Evolutionary conservation across 2,888 invertebrate genomes (phyloP).

Genomic region (Melanchra persicariae): DNA sequence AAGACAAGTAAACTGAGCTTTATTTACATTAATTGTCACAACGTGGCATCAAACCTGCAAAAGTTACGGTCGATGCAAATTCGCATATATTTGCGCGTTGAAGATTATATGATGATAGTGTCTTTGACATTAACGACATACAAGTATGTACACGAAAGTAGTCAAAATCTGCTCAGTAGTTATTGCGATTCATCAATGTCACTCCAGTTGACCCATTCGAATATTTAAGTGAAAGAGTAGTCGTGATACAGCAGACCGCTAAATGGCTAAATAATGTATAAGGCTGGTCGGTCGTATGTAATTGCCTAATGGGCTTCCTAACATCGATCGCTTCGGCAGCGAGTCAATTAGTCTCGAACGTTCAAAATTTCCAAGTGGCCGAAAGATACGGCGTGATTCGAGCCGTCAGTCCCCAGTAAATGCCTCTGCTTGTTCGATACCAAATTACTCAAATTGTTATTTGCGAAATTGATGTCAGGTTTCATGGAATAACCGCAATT

Average conservation of each 20-base stretch:
- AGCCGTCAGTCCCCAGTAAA: constrained; percentile 48
- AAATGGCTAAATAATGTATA: constrained; percentile 44
- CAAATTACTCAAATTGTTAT: constrained; percentile 78
- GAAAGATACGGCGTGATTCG: constrained; percentile 61
- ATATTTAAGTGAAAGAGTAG: constrained; percentile 42
- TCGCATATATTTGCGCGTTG: too few relatives aligned
- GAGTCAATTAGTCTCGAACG: constrained; percentile 62
- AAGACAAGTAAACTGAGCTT: constrained; percentile 9
- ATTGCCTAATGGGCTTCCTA: constrained; percentile 62
- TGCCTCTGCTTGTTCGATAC: constrained; percentile 64
- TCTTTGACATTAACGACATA: not conserved
- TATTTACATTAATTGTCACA: constrained; percentile 27
- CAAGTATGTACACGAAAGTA: not conserved
- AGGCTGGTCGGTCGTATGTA: constrained; percentile 50
- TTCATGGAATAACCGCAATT: constrained; percentile 74
- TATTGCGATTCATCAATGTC: constrained; percentile 25
- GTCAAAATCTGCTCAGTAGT: constrained; percentile 19
- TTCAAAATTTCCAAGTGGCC: constrained; percentile 61
- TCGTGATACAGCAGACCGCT: constrained; percentile 23
- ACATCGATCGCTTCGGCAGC: constrained; percentile 54
- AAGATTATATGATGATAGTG: not conserved
- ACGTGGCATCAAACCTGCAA: not conserved
- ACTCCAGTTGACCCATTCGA: constrained; percentile 12
- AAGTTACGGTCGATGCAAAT: not conserved
- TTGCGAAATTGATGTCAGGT: constrained; percentile 76